These are phyloP conservation scores for Lytechinus variegatus DNA, from an alignment of 35 echinoderm and acorn worm genomes.

Conservation along the genomic window DNA sequence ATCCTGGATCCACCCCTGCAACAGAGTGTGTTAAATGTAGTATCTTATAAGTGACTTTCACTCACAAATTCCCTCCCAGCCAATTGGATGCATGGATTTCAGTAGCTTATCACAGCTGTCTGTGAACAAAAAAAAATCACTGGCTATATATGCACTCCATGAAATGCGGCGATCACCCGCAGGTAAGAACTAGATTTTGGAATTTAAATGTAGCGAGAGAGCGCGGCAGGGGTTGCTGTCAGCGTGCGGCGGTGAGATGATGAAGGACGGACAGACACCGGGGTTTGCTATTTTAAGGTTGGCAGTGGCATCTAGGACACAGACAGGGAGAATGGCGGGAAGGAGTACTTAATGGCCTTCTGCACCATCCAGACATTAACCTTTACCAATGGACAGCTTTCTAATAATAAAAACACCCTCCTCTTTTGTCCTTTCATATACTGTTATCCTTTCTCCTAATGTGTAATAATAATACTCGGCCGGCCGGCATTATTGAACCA, in stretches of 20 bases:
- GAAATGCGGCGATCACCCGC: neutral
- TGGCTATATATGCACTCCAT: too few species aligned
- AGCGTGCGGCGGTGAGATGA: neutral
- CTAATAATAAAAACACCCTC: conserved; percentile 5
- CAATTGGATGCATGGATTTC: too few species aligned
- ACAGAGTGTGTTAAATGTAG: too few species aligned
- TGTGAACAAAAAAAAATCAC: too few species aligned
- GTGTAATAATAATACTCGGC: neutral
- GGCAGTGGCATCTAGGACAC: neutral
- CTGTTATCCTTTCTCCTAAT: neutral
- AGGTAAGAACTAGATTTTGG: neutral
- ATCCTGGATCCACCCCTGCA: too few species aligned
- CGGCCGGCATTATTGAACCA: neutral
- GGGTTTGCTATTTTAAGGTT: neutral
- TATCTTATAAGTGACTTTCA: too few species aligned
- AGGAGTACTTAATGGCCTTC: neutral
- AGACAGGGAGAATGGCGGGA: neutral
- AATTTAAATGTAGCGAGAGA: conserved; percentile 13
- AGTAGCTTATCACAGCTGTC: too few species aligned
- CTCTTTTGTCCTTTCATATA: neutral
- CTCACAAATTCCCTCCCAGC: too few species aligned
- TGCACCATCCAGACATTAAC: neutral
- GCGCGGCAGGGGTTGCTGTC: neutral
- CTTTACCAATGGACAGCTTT: neutral
- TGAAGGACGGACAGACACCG: neutral